Evolutionary conservation across 2,888 invertebrate species (phyloP).

Genomic region (Pseudolycoriella hygida): DNA sequence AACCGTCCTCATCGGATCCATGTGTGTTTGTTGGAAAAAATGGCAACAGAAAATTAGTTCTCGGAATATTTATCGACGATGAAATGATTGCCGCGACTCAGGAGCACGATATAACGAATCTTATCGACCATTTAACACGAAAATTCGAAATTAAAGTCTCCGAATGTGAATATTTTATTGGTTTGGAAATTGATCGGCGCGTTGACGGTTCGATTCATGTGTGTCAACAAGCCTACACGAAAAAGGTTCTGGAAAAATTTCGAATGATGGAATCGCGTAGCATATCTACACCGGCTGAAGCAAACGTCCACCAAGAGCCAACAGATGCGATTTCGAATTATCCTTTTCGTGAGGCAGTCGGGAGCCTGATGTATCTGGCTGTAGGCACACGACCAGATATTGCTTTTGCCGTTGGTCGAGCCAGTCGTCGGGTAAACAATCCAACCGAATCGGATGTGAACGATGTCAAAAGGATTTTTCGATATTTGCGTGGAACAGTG

Average conservation of each 20-base stretch:
- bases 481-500: constrained; percentile 8
- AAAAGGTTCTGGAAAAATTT: constrained; percentile 9
- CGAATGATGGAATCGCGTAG: constrained; percentile 8
- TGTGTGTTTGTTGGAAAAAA: constrained; percentile 14
- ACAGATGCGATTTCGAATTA: not conserved
- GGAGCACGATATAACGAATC: constrained; percentile 8
- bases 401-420: constrained; percentile 7
- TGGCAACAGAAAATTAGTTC: constrained; percentile 9
- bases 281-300: constrained; percentile 7
- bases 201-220: constrained; percentile 4
- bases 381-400: constrained; percentile 10
- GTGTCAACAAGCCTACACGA: constrained; percentile 7
- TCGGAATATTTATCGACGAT: constrained; percentile 17
- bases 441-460: constrained; percentile 8
- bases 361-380: constrained; percentile 9
- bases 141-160: constrained; percentile 23
- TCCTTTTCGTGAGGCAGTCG: constrained; percentile 7
- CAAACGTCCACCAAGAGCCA: not conserved
- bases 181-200: constrained; percentile 9
- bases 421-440: constrained; percentile 7
- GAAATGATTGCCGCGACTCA: constrained; percentile 12
- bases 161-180: constrained; percentile 21
- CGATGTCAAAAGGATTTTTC: constrained; percentile 11
- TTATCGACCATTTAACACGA: constrained; percentile 4
- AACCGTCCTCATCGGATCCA: constrained; percentile 14